Percentiles rank a stretch among this genome's conserved stretches.
Conservation (phyloP, 2,113 vertebrate genomes). For the Polyodon spathula region DNA sequence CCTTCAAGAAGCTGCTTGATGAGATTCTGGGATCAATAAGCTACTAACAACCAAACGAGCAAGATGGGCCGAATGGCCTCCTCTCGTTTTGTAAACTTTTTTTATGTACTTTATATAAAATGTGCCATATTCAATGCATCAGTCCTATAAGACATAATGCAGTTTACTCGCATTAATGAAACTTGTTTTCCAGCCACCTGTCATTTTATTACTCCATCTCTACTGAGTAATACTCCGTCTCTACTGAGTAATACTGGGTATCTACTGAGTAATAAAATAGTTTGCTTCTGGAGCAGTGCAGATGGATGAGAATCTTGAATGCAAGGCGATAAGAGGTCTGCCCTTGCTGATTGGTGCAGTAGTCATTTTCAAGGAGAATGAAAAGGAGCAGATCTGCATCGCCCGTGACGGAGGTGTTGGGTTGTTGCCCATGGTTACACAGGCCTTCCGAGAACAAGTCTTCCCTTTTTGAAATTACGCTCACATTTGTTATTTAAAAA, state of each 20-base stretch:
- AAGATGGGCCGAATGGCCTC: too few species aligned
- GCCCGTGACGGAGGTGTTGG: not conserved
- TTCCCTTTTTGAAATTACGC: not conserved
- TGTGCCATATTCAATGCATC: too few species aligned
- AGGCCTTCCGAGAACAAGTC: not conserved
- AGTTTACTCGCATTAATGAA: not conserved
- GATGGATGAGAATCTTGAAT: not conserved
- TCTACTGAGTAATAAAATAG: not conserved
- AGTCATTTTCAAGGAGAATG: not conserved
- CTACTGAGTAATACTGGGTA: not conserved
- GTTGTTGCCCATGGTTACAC: slow-evolving; percentile 2
- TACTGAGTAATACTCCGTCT: too few species aligned
- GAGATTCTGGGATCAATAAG: too few species aligned
- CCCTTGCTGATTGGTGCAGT: not conserved
- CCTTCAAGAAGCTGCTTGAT: too few species aligned
- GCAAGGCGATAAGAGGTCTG: not conserved
- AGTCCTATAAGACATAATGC: too few species aligned
- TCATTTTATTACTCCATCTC: not conserved
- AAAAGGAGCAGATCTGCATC: not conserved
- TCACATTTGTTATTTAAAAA: not conserved
- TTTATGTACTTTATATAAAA: too few species aligned
- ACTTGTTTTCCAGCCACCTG: not conserved
- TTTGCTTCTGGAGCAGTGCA: not conserved
- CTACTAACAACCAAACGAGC: too few species aligned
- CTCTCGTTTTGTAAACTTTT: too few species aligned